These are phyloP conservation scores for Allygus modestus DNA, from an alignment of 2,888 invertebrate genomes.

Conservation along the genomic window DNA sequence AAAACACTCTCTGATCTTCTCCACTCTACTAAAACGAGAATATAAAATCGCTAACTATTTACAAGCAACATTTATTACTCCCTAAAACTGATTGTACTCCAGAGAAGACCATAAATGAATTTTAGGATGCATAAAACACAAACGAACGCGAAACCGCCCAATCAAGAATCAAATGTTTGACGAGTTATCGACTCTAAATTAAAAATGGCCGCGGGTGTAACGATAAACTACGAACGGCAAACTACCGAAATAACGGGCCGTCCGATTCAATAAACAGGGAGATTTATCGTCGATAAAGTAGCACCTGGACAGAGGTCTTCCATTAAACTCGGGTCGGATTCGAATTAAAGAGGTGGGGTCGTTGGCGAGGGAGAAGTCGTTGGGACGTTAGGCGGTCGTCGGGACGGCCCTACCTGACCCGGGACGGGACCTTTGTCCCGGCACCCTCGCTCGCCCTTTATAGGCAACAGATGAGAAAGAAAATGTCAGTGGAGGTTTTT, in stretches of 20 bases:
- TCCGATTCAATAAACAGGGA: constrained; percentile 50
- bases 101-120: neutral
- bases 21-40: neutral
- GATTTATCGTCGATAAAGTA: constrained; percentile 33
- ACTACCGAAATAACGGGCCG: constrained; percentile 27
- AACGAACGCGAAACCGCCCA: constrained; percentile 10
- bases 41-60: constrained; percentile 1
- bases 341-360: constrained; percentile 7
- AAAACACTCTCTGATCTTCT: neutral
- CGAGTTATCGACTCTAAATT: constrained; percentile 29
- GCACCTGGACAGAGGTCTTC: constrained; percentile 54
- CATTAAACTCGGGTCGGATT: constrained; percentile 46
- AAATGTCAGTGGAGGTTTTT: constrained; percentile 46
- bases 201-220: constrained; percentile 22
- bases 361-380: constrained; percentile 4
- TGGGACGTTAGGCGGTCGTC: neutral
- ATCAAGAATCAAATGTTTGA: constrained; percentile 13
- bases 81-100: neutral
- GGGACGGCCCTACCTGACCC: constrained; percentile 30
- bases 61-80: neutral
- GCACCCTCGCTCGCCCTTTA: constrained; percentile 37
- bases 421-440: constrained; percentile 15
- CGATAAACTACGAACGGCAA: constrained; percentile 2
- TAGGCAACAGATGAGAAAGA: constrained; percentile 59
- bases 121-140: constrained; percentile 13